phyloP scores from a whole-genome alignment of 2,888 invertebrate genomes.

The Dasypogon diadema region DNA sequence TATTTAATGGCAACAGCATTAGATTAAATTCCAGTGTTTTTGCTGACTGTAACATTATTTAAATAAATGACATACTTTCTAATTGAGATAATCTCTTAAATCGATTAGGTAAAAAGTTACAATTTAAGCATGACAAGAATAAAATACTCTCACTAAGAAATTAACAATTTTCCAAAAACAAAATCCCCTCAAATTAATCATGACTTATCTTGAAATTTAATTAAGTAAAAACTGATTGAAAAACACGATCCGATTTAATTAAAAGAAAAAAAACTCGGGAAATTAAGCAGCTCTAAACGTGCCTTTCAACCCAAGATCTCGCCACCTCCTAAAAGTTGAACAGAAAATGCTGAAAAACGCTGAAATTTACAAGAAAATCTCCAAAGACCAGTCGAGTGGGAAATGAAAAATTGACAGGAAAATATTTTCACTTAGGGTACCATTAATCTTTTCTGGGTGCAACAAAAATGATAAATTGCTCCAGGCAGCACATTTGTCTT shows the following conservation, averaged over 20 bases:
- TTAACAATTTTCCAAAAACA: not conserved
- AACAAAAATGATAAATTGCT: constrained; percentile 55
- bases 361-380: not conserved
- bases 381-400: constrained; percentile 5
- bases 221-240: not conserved
- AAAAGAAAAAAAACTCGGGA: too few relatives aligned
- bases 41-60: too few relatives aligned
- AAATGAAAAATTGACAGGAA: constrained; percentile 54
- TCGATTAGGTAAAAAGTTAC: too few relatives aligned
- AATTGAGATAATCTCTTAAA: too few relatives aligned
- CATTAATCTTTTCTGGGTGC: constrained; percentile 55
- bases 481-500: constrained; percentile 51
- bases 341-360: not conserved
- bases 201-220: not conserved
- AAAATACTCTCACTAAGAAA: too few relatives aligned
- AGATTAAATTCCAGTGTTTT: too few relatives aligned
- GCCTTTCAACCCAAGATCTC: too few relatives aligned
- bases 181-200: constrained; percentile 1
- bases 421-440: constrained; percentile 53
- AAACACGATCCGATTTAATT: constrained; percentile 6
- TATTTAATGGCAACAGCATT: too few relatives aligned
- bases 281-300: too few relatives aligned
- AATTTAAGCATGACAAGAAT: too few relatives aligned
- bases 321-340: too few relatives aligned
- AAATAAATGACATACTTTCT: too few relatives aligned